These are phyloP conservation scores for Phasia obesa DNA, from an alignment of 2,888 invertebrate genomes.

Conservation along the genomic window DNA sequence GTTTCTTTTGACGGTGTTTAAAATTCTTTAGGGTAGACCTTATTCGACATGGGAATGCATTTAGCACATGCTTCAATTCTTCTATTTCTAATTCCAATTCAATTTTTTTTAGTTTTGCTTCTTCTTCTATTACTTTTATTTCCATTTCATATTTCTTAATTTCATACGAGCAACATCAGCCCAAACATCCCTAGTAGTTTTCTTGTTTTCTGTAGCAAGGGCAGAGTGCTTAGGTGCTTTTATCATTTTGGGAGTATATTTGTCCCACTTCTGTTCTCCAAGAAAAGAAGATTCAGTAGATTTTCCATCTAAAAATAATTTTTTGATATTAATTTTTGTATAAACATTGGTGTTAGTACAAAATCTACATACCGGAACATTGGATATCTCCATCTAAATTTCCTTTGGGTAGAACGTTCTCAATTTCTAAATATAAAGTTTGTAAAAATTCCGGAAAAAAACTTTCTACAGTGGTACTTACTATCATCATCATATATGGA, in stretches of 20 bases:
- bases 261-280: background rate
- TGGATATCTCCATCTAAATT: no score
- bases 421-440: no score
- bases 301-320: background rate
- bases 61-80: background rate
- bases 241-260: background rate
- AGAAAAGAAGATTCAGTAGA: background rate
- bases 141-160: background rate
- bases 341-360: no score
- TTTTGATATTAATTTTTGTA: no score
- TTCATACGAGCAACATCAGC: background rate
- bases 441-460: no score
- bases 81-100: slow-evolving; percentile 10
- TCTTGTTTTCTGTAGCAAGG: background rate
- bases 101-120: background rate
- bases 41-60: background rate
- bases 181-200: slow-evolving; percentile 1
- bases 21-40: background rate
- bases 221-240: background rate
- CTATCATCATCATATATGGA: slow-evolving; percentile 18
- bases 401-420: no score
- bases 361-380: no score
- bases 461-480: slow-evolving; percentile 10
- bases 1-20: background rate
- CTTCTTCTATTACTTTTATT: background rate